Base-by-base conservation (phyloP, 2,888 invertebrate species). In the Conistra vaccinii region DNA sequence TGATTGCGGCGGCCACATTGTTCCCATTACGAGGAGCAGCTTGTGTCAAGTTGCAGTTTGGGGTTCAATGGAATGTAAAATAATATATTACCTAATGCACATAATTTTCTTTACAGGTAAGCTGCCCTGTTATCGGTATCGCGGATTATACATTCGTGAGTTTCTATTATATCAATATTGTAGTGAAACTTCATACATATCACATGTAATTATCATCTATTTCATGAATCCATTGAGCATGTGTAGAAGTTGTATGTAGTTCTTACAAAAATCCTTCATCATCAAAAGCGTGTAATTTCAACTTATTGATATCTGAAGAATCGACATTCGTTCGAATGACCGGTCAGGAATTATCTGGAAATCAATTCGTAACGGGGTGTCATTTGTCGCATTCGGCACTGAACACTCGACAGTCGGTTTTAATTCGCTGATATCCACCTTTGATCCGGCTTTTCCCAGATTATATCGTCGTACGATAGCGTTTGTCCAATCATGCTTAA, bases 1-100 rank as follows among this genome's bases (percentile, higher is more conserved):
- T 94, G 93, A 94, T 94, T 93, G 94, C 93, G 91, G 89, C 87
- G 89, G 84, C 88, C 87, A 91, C 92, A 93, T 94, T 95, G 94
- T 94, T 91, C 90, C 90, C 89, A 91, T 92, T 92, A 93, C 92
- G 90, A 87, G 89, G 88, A 91, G 86, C 91, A 91, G 91, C 88
- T 89, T 91, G 91, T 91, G 90, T 92, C 92, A 92, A 92, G 90
- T 89, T 89, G 87, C 90, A 89, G 86, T 90, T 90, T 88, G 85
- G 87, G 87, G 83, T 88, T 91, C 85, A 90, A 90, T 89, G 84
- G 89, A 89, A 90, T 90, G 78, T 82, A 87, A 86, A 84, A 68
- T 68, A 58, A 80, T 73, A 80, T 80, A 75, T 79, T 84, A 53
- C 66, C 66, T 81, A 84, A 89, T 87, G 69, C 77, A 75, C 85